phyloP scores from a whole-genome alignment of 2,888 invertebrate species.

The Zhengitettix transpicula region DNA sequence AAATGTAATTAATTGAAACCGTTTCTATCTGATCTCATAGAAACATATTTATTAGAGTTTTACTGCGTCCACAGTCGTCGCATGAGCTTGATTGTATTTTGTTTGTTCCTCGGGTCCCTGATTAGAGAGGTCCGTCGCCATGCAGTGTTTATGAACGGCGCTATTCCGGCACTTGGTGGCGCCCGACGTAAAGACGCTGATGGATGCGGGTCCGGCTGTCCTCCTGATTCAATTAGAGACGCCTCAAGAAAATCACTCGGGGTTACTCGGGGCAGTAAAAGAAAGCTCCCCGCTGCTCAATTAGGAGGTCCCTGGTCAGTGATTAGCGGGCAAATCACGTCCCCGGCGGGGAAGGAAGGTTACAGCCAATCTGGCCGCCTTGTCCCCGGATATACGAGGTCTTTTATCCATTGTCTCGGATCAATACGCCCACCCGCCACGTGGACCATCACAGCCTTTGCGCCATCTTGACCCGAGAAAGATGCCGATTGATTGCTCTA shows the following conservation, averaged over 20 bases:
- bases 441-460: background rate
- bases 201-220: background rate
- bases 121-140: background rate
- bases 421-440: background rate
- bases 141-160: background rate
- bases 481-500: too few relatives aligned
- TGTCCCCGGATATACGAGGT: background rate
- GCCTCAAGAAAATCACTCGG: conserved; percentile 11
- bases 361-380: conserved; percentile 1
- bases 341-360: background rate
- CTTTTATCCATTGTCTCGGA: background rate
- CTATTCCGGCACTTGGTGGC: background rate
- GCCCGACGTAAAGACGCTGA: background rate
- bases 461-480: too few relatives aligned
- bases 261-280: background rate
- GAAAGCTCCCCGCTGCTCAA: conserved; percentile 1
- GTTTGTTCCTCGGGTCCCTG: background rate
- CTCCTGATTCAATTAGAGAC: conserved; percentile 10
- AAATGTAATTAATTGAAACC: too few relatives aligned
- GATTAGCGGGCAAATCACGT: conserved; percentile 9
- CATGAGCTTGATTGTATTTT: too few relatives aligned
- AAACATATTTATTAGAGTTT: too few relatives aligned
- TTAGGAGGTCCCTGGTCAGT: conserved; percentile 3
- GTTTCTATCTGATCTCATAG: too few relatives aligned
- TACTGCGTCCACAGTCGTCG: too few relatives aligned